Evolutionary conservation across 2,113 vertebrate species (phyloP).

Genomic region (Toxotes chatareus): DNA sequence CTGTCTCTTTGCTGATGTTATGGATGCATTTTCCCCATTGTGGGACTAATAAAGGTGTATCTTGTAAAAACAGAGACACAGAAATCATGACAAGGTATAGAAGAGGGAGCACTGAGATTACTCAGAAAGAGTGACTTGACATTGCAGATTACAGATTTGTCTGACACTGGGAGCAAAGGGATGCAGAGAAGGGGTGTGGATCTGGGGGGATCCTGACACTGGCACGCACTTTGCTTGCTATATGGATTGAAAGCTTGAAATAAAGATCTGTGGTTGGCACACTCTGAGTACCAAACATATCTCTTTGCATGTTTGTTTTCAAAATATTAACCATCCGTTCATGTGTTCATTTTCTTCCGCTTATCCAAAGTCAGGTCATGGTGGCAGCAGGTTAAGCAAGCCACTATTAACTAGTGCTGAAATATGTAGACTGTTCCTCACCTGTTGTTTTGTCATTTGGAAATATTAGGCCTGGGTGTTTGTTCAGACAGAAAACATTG

Average conservation of each 20-base stretch:
- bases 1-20: no score
- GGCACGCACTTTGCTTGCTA: slow-evolving; percentile 16
- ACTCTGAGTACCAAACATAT: neutral
- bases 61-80: neutral
- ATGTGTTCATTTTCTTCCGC: neutral
- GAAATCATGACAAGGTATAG: neutral
- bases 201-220: slow-evolving; percentile 2
- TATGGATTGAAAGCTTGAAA: slow-evolving; percentile 2
- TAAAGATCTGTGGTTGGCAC: neutral
- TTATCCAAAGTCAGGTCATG: neutral
- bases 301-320: slow-evolving; percentile 9
- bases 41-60: no score
- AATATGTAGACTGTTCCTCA: neutral
- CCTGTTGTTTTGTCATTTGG: neutral
- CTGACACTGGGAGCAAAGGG: neutral
- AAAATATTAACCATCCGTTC: slow-evolving; percentile 2
- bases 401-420: neutral
- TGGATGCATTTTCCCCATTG: no score
- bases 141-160: neutral
- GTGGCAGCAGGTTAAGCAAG: neutral
- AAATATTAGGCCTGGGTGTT: neutral
- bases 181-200: neutral
- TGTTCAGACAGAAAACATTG: neutral
- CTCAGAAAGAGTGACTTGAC: neutral
- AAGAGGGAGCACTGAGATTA: neutral